Evolutionary conservation across 1,140 invertebrate genomes (phyloP).

Genomic region (Telenomus remus): DNA sequence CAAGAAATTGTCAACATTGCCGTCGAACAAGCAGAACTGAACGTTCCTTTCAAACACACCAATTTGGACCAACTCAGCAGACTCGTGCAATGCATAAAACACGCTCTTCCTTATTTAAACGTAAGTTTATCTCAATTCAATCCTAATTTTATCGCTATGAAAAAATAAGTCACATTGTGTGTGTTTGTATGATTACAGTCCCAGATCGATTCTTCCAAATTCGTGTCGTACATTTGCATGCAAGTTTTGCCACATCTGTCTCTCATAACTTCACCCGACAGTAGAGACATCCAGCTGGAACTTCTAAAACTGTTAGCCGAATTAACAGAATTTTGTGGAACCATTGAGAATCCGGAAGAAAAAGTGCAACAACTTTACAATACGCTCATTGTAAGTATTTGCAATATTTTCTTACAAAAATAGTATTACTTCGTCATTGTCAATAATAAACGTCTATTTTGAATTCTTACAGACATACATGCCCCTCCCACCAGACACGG

Average conservation of each 20-base stretch:
- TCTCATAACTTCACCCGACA: conserved; percentile 77
- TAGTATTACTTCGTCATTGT: no score
- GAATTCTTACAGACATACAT: conserved; percentile 79
- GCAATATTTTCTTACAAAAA: no score
- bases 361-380: conserved; percentile 86
- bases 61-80: conserved; percentile 86
- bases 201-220: conserved; percentile 90
- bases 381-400: conserved; percentile 83
- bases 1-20: conserved; percentile 91
- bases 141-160: neutral
- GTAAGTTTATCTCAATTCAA: conserved; percentile 79
- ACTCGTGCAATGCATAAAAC: conserved; percentile 88
- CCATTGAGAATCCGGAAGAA: conserved; percentile 83
- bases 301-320: conserved; percentile 92
- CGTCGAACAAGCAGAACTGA: conserved; percentile 86
- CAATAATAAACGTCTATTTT: neutral
- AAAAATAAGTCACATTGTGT: neutral
- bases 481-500: conserved; percentile 86
- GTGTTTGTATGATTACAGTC: conserved; percentile 78
- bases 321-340: conserved; percentile 84
- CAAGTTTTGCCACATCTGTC: conserved; percentile 84
- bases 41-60: conserved; percentile 85
- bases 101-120: conserved; percentile 90
- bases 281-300: conserved; percentile 85
- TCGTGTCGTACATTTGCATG: conserved; percentile 90